Percentiles rank a stretch among this genome's conserved stretches.
Evolutionary conservation across 2,888 invertebrate genomes (phyloP).

Genomic region (Corbicula japonica): DNA sequence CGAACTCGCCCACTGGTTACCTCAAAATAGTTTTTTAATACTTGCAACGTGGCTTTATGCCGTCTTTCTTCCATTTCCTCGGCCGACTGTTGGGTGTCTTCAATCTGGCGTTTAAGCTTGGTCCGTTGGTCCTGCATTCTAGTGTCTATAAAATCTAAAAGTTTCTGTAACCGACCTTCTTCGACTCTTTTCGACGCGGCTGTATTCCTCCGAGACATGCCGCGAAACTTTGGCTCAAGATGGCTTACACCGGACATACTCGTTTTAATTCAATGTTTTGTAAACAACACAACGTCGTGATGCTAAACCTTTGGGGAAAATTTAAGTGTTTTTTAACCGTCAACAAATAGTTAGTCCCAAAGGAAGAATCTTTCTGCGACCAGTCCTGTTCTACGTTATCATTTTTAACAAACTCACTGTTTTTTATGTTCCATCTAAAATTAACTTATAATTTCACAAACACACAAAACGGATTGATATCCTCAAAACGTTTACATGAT

Average conservation of each 20-base stretch:
- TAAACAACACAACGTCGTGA: too few species aligned
- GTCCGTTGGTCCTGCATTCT: slow-evolving; percentile 59
- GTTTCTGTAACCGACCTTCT: slow-evolving; percentile 57
- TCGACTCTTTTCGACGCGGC: slow-evolving; percentile 54
- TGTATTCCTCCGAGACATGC: slow-evolving; percentile 57
- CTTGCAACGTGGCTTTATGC: slow-evolving; percentile 61
- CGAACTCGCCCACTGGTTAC: slow-evolving; percentile 60
- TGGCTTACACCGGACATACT: slow-evolving; percentile 65
- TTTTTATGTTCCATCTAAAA: too few species aligned
- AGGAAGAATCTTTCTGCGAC: too few species aligned
- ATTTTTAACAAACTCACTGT: too few species aligned
- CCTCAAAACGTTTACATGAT: too few species aligned
- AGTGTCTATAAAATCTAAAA: slow-evolving; percentile 63
- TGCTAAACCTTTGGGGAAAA: too few species aligned
- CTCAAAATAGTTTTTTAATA: slow-evolving; percentile 65
- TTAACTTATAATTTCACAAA: too few species aligned
- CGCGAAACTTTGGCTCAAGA: slow-evolving; percentile 59
- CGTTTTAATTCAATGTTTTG: too few species aligned
- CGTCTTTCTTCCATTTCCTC: slow-evolving; percentile 62
- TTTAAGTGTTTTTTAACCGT: too few species aligned
- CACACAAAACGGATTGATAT: too few species aligned
- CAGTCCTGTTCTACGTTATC: too few species aligned
- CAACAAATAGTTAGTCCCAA: too few species aligned
- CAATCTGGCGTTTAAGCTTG: slow-evolving; percentile 59
- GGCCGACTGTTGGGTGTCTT: slow-evolving; percentile 60